Evolutionary conservation across 1,140 invertebrate genomes (phyloP).

Genomic region (Eriocheir sinensis): DNA sequence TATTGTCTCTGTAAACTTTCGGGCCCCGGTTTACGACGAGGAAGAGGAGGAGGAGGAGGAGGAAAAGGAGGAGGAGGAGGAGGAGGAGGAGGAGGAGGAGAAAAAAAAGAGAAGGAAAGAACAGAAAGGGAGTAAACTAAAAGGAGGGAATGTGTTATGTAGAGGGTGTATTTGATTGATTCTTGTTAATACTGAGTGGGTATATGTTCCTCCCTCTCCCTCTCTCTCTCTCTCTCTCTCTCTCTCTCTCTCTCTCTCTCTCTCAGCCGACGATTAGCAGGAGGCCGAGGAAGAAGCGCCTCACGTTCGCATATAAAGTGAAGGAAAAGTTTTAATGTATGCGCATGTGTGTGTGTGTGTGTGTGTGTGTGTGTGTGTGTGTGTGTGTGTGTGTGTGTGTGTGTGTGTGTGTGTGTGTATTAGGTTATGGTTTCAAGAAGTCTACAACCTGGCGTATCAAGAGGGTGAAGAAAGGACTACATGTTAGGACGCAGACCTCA

Average conservation of each 20-base stretch:
- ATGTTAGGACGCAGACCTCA: too few relatives aligned
- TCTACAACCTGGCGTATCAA: too few relatives aligned
- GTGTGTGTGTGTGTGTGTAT: conserved; percentile 26
- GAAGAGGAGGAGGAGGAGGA: neutral
- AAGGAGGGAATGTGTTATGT: conserved; percentile 67
- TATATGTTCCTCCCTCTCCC: too few relatives aligned
- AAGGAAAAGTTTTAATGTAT: neutral
- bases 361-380: neutral
- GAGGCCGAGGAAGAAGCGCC: neutral
- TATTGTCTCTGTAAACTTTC: conserved; percentile 74
- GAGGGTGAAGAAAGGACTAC: neutral
- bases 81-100: neutral
- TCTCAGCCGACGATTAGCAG: too few relatives aligned
- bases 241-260: too few relatives aligned
- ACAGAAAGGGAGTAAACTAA: too few relatives aligned
- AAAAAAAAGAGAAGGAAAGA: too few relatives aligned
- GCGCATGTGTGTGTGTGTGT: neutral
- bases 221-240: too few relatives aligned
- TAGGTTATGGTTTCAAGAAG: neutral
- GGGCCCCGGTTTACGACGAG: conserved; percentile 68
- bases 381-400: conserved; percentile 14
- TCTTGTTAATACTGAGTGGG: conserved; percentile 35
- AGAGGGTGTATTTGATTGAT: conserved; percentile 61
- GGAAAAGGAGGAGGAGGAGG: neutral
- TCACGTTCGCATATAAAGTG: neutral